phyloP scores from a whole-genome alignment of 1,140 invertebrate genomes.

The Trachymyrmex septentrionalis region DNA sequence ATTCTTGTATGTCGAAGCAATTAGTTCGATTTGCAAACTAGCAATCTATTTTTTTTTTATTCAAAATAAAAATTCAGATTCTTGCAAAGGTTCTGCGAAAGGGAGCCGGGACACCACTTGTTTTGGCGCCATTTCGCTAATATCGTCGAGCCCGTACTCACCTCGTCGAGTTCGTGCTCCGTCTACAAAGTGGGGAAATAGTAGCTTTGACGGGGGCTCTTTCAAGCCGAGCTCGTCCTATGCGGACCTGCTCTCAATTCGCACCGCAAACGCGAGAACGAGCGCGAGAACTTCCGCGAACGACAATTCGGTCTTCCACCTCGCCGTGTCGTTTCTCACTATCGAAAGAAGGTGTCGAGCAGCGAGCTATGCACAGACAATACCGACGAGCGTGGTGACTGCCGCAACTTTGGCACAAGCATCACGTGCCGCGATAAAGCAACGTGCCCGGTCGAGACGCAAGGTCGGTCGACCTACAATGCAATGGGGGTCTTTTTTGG shows the following conservation, averaged over 20 bases:
- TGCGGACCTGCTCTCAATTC: conserved; percentile 45
- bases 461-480: conserved; percentile 52
- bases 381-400: conserved; percentile 59
- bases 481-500: conserved; percentile 36
- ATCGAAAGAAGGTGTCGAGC: conserved; percentile 35
- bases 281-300: conserved; percentile 48
- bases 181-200: conserved; percentile 53
- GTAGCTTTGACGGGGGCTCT: conserved; percentile 46
- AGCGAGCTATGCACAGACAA: conserved; percentile 40
- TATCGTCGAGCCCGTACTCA: conserved; percentile 35
- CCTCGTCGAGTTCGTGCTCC: conserved; percentile 49
- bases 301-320: conserved; percentile 68
- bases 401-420: conserved; percentile 66
- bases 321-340: conserved; percentile 60
- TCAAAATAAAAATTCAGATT: conserved; percentile 17
- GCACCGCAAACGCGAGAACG: conserved; percentile 48
- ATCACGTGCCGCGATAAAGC: conserved; percentile 69
- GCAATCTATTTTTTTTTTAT: conserved; percentile 8
- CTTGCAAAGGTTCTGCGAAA: neutral
- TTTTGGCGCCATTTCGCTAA: conserved; percentile 52
- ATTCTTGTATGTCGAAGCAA: neutral
- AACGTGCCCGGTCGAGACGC: conserved; percentile 60
- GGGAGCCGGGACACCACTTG: conserved; percentile 19
- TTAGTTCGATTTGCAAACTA: conserved; percentile 1
- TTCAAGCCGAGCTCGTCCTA: conserved; percentile 19